Evolutionary conservation across 1,140 invertebrate genomes (phyloP).

Genomic region (Cherax destructor): DNA sequence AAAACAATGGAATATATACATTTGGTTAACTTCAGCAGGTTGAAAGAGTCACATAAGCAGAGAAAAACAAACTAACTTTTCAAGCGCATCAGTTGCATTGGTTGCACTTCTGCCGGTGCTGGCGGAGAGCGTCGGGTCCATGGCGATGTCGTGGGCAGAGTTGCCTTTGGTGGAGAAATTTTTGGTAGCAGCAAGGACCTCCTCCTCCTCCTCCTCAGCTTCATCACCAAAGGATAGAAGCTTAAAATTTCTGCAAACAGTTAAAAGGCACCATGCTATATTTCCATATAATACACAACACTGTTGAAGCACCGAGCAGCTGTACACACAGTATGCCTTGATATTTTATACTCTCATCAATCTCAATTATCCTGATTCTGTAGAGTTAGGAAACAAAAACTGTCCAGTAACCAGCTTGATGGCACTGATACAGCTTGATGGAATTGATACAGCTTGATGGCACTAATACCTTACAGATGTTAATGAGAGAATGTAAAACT

Average conservation of each 20-base stretch:
- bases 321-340: too few species aligned
- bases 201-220: slow-evolving; percentile 97
- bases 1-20: not conserved
- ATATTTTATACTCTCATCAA: too few species aligned
- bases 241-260: slow-evolving; percentile 89
- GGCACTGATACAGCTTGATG: too few species aligned
- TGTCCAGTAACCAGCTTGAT: too few species aligned
- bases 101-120: slow-evolving; percentile 38
- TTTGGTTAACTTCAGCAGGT: not conserved
- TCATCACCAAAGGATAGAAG: slow-evolving; percentile 98
- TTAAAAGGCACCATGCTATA: not conserved
- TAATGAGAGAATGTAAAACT: too few species aligned
- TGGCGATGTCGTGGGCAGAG: slow-evolving; percentile 93
- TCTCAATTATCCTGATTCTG: too few species aligned
- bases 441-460: too few species aligned
- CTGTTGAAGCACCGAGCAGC: too few species aligned
- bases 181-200: slow-evolving; percentile 83
- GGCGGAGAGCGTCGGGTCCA: slow-evolving; percentile 91
- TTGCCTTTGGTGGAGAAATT: slow-evolving; percentile 81
- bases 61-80: slow-evolving; percentile 22
- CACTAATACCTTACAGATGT: too few species aligned
- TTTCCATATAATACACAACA: too few species aligned
- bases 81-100: slow-evolving; percentile 26
- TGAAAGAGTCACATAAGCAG: not conserved
- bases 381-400: too few species aligned